A percentile compares a stretch with the other conserved stretches of the same genome.
Conservation (phyloP, 2,797 vertebrate genomes). For the Poecilia velifera region DNA sequence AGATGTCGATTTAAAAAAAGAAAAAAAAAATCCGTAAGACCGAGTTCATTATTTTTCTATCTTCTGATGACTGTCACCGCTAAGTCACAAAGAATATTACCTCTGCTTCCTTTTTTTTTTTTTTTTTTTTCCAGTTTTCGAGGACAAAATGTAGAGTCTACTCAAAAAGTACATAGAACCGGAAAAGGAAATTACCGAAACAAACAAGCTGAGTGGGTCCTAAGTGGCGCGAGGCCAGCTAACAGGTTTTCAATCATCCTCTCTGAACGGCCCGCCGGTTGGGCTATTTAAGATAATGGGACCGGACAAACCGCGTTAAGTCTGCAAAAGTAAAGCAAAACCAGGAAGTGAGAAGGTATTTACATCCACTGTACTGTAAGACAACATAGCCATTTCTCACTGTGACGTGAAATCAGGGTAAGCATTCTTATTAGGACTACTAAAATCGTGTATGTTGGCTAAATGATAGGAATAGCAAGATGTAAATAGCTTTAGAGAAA, state of each 20-base stretch:
- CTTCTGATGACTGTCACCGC: neutral
- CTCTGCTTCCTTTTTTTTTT: neutral
- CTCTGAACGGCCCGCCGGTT: neutral
- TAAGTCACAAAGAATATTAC: neutral
- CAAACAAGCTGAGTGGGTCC: neutral
- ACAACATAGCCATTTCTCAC: neutral
- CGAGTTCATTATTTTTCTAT: neutral
- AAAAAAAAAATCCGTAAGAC: neutral
- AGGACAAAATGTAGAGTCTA: neutral
- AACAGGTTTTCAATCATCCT: slow-evolving; percentile 3
- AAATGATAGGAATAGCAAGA: neutral
- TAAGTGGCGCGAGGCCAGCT: neutral
- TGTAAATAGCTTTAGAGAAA: neutral
- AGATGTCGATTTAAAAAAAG: neutral
- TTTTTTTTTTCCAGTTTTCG: slow-evolving; percentile 1
- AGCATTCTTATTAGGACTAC: neutral
- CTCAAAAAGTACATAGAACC: neutral
- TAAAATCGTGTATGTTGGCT: neutral
- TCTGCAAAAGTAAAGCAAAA: neutral
- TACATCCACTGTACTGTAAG: neutral
- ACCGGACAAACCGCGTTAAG: neutral
- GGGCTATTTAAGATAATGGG: neutral
- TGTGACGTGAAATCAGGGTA: neutral
- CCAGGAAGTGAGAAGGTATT: neutral
- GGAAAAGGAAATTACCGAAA: neutral